Conservation (phyloP, 2,888 invertebrate genomes). For the Sphinx pinastri region DNA sequence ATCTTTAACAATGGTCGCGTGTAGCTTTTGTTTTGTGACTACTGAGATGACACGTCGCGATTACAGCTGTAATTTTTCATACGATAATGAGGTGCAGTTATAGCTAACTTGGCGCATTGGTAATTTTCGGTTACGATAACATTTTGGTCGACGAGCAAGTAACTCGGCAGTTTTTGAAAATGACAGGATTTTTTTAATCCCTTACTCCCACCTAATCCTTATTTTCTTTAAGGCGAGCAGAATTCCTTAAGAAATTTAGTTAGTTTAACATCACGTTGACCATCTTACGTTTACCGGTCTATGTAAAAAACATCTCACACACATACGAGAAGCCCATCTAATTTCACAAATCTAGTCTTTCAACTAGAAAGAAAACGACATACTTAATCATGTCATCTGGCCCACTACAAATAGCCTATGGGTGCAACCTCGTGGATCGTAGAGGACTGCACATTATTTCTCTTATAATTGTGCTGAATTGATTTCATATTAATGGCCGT, state of each 20-base stretch:
- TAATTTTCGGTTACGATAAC: background rate
- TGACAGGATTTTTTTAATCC: background rate
- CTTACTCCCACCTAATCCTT: too few relatives aligned
- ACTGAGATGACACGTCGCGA: constrained; percentile 36
- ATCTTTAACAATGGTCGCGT: constrained; percentile 37
- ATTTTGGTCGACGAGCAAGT: too few relatives aligned
- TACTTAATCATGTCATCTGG: background rate
- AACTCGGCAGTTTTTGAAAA: too few relatives aligned
- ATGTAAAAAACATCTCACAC: too few relatives aligned
- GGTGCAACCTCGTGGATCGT: background rate
- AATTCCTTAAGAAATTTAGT: too few relatives aligned
- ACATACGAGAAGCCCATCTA: too few relatives aligned
- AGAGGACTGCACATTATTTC: constrained; percentile 5
- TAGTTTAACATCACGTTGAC: too few relatives aligned
- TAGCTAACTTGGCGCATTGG: too few relatives aligned
- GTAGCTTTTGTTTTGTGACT: constrained; percentile 30
- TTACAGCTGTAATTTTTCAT: constrained; percentile 17
- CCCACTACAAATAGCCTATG: constrained; percentile 8
- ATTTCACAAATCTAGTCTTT: background rate
- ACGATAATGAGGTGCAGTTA: background rate
- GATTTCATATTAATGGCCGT: constrained; percentile 15
- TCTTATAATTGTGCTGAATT: constrained; percentile 14
- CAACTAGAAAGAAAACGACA: constrained; percentile 11
- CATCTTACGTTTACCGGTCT: too few relatives aligned
- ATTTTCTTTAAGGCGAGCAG: too few relatives aligned